Percentiles rank a stretch among this genome's conserved stretches.
Evolutionary conservation across 92 coral and sea anemone species (phyloP).

Genomic region (Phenganax stokvisi): DNA sequence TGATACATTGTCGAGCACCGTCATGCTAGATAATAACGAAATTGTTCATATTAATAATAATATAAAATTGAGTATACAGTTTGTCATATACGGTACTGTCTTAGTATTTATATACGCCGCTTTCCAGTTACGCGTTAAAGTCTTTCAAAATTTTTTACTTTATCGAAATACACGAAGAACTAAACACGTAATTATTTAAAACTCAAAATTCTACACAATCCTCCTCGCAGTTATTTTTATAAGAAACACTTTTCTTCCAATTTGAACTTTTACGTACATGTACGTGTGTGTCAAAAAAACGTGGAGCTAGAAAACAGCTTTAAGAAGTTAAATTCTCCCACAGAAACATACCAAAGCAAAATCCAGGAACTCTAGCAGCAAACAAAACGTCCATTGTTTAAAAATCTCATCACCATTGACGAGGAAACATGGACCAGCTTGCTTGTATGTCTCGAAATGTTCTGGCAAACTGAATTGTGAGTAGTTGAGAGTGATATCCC

Average conservation of each 20-base stretch:
- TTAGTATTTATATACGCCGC: too few species aligned
- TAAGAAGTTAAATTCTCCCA: not conserved
- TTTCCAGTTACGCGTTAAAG: too few species aligned
- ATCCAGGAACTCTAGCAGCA: slow-evolving; percentile 74
- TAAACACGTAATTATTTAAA: too few species aligned
- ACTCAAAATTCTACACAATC: too few species aligned
- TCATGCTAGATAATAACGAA: slow-evolving; percentile 2
- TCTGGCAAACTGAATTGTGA: slow-evolving; percentile 13
- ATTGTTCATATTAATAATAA: not conserved
- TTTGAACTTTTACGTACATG: too few species aligned
- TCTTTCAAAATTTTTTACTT: too few species aligned
- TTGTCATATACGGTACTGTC: too few species aligned
- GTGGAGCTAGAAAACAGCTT: not conserved
- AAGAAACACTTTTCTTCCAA: too few species aligned
- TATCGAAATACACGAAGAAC: too few species aligned
- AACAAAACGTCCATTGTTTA: slow-evolving; percentile 81
- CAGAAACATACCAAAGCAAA: slow-evolving; percentile 61
- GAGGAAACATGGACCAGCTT: slow-evolving; percentile 28
- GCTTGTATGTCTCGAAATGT: slow-evolving; percentile 31
- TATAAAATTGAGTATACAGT: too few species aligned
- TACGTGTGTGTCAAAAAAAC: too few species aligned
- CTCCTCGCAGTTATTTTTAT: too few species aligned
- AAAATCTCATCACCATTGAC: slow-evolving; percentile 68
- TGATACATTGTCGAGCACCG: slow-evolving; percentile 4
- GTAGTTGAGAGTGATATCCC: slow-evolving; percentile 23